Percentiles rank a stretch among this genome's conserved stretches.
Evolutionary conservation across 2,113 vertebrate genomes (phyloP).

Genomic region (Copsychus sechellarum): DNA sequence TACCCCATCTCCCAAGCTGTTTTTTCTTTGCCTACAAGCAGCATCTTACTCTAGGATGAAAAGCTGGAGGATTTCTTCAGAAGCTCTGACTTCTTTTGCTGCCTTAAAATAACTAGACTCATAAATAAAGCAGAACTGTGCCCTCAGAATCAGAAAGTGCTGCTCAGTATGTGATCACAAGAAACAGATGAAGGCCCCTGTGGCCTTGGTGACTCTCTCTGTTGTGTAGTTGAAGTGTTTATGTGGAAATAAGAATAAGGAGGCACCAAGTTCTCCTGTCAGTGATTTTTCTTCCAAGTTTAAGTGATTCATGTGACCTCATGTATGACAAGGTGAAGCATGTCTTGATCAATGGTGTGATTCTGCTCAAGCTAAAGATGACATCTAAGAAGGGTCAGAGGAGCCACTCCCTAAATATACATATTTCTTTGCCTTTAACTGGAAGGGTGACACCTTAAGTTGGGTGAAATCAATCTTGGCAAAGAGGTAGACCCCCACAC

Average conservation of each 20-base stretch:
- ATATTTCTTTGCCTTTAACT: not conserved
- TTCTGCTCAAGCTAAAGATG: not conserved
- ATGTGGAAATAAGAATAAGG: not conserved
- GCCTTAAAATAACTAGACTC: constrained; percentile 5
- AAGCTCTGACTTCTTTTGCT: not conserved
- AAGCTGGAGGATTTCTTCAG: constrained; percentile 28
- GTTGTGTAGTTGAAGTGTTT: not conserved
- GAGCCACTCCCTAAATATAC: not conserved
- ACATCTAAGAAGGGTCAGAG: not conserved
- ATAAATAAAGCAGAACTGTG: constrained; percentile 22
- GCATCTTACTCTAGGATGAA: not conserved
- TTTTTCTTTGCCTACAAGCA: not conserved
- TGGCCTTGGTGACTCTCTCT: not conserved
- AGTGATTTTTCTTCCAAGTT: not conserved
- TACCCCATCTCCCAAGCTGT: not conserved
- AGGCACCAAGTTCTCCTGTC: not conserved
- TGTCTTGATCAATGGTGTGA: not conserved
- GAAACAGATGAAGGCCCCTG: not conserved
- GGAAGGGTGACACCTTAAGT: not conserved
- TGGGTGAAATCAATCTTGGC: not conserved
- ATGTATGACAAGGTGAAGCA: not conserved
- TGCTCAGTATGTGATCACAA: not conserved
- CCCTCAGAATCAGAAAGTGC: not conserved
- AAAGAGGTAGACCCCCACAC: not conserved
- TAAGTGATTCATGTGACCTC: not conserved